A percentile compares a stretch with the other conserved stretches of the same genome.
Conservation (phyloP, 2,113 vertebrate genomes). For the Engystomops pustulosus region DNA sequence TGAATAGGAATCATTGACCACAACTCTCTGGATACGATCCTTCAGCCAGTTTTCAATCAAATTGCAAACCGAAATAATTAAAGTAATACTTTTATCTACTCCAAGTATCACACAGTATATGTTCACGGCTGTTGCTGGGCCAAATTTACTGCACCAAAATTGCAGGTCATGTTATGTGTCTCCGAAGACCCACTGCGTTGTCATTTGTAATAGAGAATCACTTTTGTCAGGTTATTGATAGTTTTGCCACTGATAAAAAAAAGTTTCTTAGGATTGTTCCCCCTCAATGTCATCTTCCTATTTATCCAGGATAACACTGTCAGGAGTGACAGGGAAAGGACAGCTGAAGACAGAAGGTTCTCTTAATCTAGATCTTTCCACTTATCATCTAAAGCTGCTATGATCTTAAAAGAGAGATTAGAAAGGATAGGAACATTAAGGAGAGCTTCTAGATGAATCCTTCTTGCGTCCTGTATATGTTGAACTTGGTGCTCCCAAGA, state of each 20-base stretch:
- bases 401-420: neutral
- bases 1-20: too few relatives aligned
- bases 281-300: neutral
- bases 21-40: too few relatives aligned
- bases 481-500: neutral
- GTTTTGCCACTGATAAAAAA: neutral
- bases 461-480: slow-evolving; percentile 11
- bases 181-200: too few relatives aligned
- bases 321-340: neutral
- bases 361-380: neutral
- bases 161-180: too few relatives aligned
- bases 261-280: too few relatives aligned
- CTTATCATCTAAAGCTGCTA: neutral
- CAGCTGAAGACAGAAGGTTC: neutral
- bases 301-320: neutral
- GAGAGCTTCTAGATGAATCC: neutral
- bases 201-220: too few relatives aligned
- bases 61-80: too few relatives aligned
- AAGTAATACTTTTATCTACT: neutral
- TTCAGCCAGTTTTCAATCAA: too few relatives aligned
- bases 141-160: too few relatives aligned
- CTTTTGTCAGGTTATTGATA: neutral
- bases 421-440: neutral
- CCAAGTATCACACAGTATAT: too few relatives aligned
- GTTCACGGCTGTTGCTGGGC: too few relatives aligned